Conservation (phyloP, 2,113 vertebrate genomes). For the Cervus canadensis region DNA sequence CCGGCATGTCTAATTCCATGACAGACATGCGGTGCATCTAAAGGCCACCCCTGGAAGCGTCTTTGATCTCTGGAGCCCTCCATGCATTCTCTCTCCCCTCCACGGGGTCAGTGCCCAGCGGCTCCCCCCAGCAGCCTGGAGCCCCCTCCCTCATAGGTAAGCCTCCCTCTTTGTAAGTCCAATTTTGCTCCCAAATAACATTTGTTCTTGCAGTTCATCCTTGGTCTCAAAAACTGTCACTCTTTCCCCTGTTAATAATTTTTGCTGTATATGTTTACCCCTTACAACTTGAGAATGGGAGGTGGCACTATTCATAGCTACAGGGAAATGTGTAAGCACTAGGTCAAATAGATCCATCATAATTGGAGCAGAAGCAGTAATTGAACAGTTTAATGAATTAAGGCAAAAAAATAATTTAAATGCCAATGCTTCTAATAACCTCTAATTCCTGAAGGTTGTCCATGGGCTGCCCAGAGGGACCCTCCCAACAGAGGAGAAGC, state of each 20-base stretch:
- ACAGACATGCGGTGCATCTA: conserved; percentile 58
- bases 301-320: background rate
- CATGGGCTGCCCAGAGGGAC: background rate
- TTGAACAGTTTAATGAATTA: conserved; percentile 41
- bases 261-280: background rate
- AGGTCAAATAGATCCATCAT: background rate
- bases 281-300: background rate
- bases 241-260: background rate
- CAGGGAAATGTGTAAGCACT: background rate
- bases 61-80: conserved; percentile 67
- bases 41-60: conserved; percentile 55
- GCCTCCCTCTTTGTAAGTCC: background rate
- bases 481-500: background rate
- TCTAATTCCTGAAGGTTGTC: background rate
- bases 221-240: background rate
- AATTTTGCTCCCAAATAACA: background rate
- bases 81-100: conserved; percentile 24
- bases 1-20: conserved; percentile 62
- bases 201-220: background rate
- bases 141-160: background rate
- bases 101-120: background rate
- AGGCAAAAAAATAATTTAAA: conserved; percentile 21
- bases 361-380: background rate
- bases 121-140: background rate
- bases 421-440: background rate